Base-by-base conservation (phyloP, 2,888 invertebrate genomes). In the Gymnosoma rotundatum region DNA sequence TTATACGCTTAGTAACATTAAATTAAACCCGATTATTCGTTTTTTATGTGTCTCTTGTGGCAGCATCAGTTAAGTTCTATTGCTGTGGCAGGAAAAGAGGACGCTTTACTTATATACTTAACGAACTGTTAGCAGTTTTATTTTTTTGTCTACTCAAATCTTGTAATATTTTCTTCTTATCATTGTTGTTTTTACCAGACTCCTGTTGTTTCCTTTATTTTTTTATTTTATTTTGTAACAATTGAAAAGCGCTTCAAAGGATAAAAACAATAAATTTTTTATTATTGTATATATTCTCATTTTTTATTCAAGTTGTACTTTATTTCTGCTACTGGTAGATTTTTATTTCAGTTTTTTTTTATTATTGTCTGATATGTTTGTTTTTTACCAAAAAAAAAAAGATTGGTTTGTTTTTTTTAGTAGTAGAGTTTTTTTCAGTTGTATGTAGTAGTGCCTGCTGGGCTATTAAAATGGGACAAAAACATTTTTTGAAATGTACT, bases 221-320 rank as follows among this genome's bases (percentile, higher is more conserved):
- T 64, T 9, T 45, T 32, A 45, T 72, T 69, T 72, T 86, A 83
- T 86, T n/a, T 25, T 25, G 1, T 25, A 88, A 88, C 90, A 89
- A 89, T 89, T 89, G 90, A 89, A 89, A 89, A 90, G 88, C 89
- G 88, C 88, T 89, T 89, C 88, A 86, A 88, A 88, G 89, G 88
- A 90, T 89, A 88, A 90, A 89, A 90, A 88, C 88, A 88, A 89
- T 89, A 89, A 89, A 90, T 90, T 87, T 90, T 89, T 89, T 89
- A 89, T 89, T 90, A 88, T 88, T 89, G 87, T 87, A 86, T 84
- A 88, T 88, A 87, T 67, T 42, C 32, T 64, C 3, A 10, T 36
- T 66, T 48, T 45, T 64, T 64, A 18, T 52, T 48, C 25, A 20
- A 20, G 18, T 73, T 67, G 12, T 58, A 21, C 14, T 64, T 38